These are phyloP conservation scores for Actinernus sp. DNA, from an alignment of 92 coral and sea anemone genomes.

Conservation along the genomic window DNA sequence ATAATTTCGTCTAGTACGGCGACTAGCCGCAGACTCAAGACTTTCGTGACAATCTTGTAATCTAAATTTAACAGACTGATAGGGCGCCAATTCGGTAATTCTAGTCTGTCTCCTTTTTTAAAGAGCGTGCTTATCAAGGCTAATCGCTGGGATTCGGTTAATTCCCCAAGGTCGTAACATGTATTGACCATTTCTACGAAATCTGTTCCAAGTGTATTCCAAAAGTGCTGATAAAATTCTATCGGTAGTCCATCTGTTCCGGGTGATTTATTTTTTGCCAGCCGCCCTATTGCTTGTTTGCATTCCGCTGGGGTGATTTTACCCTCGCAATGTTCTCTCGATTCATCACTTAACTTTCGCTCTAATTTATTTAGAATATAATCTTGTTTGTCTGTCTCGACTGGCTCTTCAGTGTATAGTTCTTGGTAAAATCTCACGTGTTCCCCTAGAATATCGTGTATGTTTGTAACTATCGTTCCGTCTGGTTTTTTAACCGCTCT, in stretches of 20 bases:
- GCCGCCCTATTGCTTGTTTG: neutral
- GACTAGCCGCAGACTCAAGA: too few relatives aligned
- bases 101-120: neutral
- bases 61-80: constrained; percentile 7
- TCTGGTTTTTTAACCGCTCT: neutral
- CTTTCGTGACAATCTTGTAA: too few relatives aligned
- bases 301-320: constrained; percentile 23
- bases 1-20: constrained; percentile 8
- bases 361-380: neutral
- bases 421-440: neutral
- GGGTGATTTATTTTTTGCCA: neutral
- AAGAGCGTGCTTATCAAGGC: neutral
- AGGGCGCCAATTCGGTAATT: neutral
- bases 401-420: neutral
- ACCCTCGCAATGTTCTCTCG: neutral
- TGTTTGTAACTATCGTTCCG: neutral
- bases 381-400: neutral
- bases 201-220: neutral
- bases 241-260: constrained; percentile 4
- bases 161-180: neutral
- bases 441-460: neutral
- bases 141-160: neutral
- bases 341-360: neutral
- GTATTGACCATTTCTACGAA: neutral
- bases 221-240: neutral